Evolutionary conservation across 2,888 invertebrate species (phyloP).

Genomic region (Harpalus rufipes): DNA sequence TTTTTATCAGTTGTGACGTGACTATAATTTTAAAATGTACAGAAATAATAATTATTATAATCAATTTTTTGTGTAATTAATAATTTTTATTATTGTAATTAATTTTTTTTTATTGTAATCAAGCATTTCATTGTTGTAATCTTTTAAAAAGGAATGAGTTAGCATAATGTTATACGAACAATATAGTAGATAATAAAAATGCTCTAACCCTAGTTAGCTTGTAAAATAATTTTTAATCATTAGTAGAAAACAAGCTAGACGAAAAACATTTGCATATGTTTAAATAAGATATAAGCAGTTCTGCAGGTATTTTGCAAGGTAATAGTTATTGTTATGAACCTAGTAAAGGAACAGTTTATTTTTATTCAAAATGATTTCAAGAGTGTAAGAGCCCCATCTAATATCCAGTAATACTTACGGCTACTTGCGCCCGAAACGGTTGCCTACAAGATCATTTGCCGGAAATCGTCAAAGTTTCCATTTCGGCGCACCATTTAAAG

Average conservation of each 20-base stretch:
- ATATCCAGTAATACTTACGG: constrained; percentile 53
- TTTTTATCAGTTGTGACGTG: too few species aligned
- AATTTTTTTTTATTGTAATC: too few species aligned
- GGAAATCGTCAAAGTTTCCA: constrained; percentile 51
- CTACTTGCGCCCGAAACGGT: constrained; percentile 10
- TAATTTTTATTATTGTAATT: too few species aligned
- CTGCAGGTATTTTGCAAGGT: constrained; percentile 11
- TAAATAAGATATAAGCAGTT: constrained; percentile 19
- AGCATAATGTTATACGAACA: too few species aligned
- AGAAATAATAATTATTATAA: too few species aligned
- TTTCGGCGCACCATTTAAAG: constrained; percentile 11
- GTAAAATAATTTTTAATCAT: background rate
- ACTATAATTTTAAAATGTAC: too few species aligned
- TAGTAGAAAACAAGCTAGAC: background rate
- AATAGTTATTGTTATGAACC: constrained; percentile 37
- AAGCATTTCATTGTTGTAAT: too few species aligned
- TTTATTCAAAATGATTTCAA: constrained; percentile 48
- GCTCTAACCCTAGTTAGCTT: background rate
- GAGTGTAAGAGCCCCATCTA: constrained; percentile 40
- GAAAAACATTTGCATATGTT: background rate
- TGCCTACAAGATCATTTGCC: constrained; percentile 52
- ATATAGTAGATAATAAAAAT: too few species aligned
- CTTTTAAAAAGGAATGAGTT: too few species aligned
- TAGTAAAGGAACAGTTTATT: constrained; percentile 46
- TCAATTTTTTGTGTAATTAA: too few species aligned